Conservation (phyloP, 1,140 invertebrate genomes). For the Zaprionus davidi region DNA sequence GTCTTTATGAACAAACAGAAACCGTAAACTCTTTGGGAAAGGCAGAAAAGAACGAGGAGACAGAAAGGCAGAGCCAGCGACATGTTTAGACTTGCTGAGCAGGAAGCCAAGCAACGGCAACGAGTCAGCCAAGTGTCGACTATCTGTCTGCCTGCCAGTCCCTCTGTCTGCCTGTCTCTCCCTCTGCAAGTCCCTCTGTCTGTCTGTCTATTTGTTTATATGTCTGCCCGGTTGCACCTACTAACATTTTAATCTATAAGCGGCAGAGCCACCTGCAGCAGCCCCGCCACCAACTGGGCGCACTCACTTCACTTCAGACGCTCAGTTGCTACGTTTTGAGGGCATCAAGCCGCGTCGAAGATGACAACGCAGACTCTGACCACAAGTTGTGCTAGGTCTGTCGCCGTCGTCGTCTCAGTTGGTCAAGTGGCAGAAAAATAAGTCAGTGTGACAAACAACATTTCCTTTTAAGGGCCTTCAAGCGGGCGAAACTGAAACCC, state of each 20-base stretch:
- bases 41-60: constrained; percentile 12
- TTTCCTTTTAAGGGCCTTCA: constrained; percentile 53
- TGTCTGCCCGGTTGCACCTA: constrained; percentile 59
- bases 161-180: not conserved
- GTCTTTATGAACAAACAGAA: constrained; percentile 59
- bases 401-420: constrained; percentile 46
- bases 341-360: constrained; percentile 43
- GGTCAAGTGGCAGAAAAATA: constrained; percentile 74
- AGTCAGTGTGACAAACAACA: constrained; percentile 82
- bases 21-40: constrained; percentile 67
- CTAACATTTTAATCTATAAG: constrained; percentile 46
- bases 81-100: constrained; percentile 77
- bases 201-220: constrained; percentile 21
- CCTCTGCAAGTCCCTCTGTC: constrained; percentile 23
- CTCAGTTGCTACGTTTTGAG: constrained; percentile 50
- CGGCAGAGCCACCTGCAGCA: constrained; percentile 5
- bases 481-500: constrained; percentile 45
- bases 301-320: constrained; percentile 19
- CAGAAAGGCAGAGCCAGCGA: constrained; percentile 37
- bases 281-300: constrained; percentile 1
- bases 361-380: constrained; percentile 41
- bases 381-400: constrained; percentile 1
- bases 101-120: constrained; percentile 71
- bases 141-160: constrained; percentile 17
- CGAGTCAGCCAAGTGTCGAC: constrained; percentile 54